Percentiles rank a stretch among this genome's conserved stretches.
Evolutionary conservation across 2,797 vertebrate genomes (phyloP).

Genomic region (Hafferia zeledoni): DNA sequence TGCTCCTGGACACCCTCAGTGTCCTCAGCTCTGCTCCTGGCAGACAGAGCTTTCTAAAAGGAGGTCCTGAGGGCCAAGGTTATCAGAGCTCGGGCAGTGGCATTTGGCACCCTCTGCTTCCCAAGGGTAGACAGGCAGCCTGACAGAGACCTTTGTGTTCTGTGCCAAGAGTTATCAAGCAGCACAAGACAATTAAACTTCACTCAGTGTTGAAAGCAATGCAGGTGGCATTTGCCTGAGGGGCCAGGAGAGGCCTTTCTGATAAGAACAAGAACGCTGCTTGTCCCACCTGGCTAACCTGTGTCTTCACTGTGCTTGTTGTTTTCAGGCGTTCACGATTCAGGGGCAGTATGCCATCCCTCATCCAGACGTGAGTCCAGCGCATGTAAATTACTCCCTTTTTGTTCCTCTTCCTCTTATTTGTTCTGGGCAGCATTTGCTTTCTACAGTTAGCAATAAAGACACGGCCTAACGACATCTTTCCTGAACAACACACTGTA

Average conservation of each 20-base stretch:
- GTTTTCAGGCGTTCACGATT: constrained; percentile 88
- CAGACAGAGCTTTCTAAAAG: background rate
- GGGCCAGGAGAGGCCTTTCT: background rate
- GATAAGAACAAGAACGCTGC: background rate
- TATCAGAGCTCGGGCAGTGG: rapidly evolving
- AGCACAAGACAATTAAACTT: constrained; percentile 55
- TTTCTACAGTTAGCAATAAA: constrained; percentile 57
- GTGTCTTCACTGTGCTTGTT: constrained; percentile 56
- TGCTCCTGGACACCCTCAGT: background rate
- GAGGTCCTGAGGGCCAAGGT: background rate
- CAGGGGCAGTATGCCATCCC: constrained; percentile 92
- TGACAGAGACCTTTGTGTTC: background rate
- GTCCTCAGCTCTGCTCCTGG: background rate
- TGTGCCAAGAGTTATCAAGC: background rate
- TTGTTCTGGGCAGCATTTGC: constrained; percentile 77
- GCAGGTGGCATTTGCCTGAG: background rate
- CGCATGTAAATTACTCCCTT: constrained; percentile 67
- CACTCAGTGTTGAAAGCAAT: background rate
- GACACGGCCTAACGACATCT: background rate
- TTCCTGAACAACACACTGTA: background rate
- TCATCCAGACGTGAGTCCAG: constrained; percentile 93
- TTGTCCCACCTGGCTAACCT: background rate
- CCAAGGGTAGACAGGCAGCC: rapidly evolving
- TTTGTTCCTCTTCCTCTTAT: constrained; percentile 57
- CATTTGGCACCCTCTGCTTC: background rate